phyloP scores from a whole-genome alignment of 2,113 vertebrate genomes.

The Orthonyx spaldingii region DNA sequence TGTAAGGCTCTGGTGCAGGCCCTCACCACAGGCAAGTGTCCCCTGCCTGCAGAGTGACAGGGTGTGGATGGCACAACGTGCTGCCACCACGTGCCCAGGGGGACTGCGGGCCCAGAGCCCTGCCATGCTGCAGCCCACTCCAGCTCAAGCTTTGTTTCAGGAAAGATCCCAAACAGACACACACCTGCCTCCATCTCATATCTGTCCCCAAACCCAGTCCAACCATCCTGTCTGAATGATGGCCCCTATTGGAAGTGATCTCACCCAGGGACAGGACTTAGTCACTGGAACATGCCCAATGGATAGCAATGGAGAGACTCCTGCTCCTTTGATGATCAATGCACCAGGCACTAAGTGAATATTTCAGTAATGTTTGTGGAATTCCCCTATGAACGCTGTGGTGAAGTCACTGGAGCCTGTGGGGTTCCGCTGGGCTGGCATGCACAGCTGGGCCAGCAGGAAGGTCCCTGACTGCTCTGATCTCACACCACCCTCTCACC shows the following conservation, averaged over 20 bases:
- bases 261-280: neutral
- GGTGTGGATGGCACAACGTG: rapidly evolving
- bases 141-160: rapidly evolving
- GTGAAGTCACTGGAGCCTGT: neutral
- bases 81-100: rapidly evolving
- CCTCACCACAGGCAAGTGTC: rapidly evolving
- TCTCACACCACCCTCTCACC: neutral
- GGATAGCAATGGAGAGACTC: neutral
- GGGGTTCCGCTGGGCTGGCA: neutral
- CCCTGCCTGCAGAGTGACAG: neutral
- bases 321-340: neutral
- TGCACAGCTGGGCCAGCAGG: neutral
- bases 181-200: neutral
- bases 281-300: neutral
- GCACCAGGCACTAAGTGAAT: rapidly evolving
- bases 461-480: neutral
- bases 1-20: too few species aligned
- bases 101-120: rapidly evolving
- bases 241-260: rapidly evolving
- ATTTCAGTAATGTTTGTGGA: neutral
- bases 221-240: neutral
- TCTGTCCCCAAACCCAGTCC: neutral
- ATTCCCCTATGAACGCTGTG: neutral
- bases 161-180: neutral
- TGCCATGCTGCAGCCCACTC: neutral